Evolutionary conservation across 2,888 invertebrate genomes (phyloP).

Genomic region (Dynastes grantii): DNA sequence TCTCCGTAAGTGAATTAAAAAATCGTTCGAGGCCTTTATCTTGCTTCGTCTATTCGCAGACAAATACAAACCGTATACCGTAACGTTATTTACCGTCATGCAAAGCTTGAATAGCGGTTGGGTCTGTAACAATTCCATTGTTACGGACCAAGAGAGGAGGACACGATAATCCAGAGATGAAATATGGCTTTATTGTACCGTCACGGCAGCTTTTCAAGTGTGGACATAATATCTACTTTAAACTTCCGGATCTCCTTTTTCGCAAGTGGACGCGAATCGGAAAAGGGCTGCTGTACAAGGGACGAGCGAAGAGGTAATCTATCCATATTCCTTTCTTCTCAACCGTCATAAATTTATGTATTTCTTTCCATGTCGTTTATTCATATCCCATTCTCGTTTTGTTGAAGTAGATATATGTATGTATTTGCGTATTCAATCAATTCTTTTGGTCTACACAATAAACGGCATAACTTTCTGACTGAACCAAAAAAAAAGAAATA

Average conservation of each 20-base stretch:
- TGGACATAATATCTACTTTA: conserved; percentile 24
- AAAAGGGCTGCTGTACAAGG: background rate
- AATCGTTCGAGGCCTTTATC: too few relatives aligned
- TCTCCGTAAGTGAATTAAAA: too few relatives aligned
- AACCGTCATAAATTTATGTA: background rate
- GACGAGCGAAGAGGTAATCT: background rate
- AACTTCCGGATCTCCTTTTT: conserved; percentile 2
- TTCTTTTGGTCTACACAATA: too few relatives aligned
- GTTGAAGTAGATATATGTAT: too few relatives aligned
- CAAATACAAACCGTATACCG: too few relatives aligned
- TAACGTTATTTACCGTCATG: conserved; percentile 15
- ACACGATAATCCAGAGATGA: conserved; percentile 27
- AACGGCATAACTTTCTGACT: too few relatives aligned
- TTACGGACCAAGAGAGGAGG: background rate
- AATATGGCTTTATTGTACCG: conserved; percentile 34
- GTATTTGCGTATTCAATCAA: too few relatives aligned
- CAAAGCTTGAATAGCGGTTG: conserved; percentile 7
- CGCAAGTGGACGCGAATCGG: background rate
- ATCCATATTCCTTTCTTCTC: conserved; percentile 1
- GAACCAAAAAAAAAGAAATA: too few relatives aligned
- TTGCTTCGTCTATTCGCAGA: too few relatives aligned
- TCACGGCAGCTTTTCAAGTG: conserved; percentile 21
- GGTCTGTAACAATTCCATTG: conserved; percentile 14
- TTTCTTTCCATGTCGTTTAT: background rate
- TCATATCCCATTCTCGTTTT: too few relatives aligned